Percentiles rank a stretch among this genome's conserved stretches.
Evolutionary conservation across 2,888 invertebrate genomes (phyloP).

Genomic region (Sipunculus nudus): DNA sequence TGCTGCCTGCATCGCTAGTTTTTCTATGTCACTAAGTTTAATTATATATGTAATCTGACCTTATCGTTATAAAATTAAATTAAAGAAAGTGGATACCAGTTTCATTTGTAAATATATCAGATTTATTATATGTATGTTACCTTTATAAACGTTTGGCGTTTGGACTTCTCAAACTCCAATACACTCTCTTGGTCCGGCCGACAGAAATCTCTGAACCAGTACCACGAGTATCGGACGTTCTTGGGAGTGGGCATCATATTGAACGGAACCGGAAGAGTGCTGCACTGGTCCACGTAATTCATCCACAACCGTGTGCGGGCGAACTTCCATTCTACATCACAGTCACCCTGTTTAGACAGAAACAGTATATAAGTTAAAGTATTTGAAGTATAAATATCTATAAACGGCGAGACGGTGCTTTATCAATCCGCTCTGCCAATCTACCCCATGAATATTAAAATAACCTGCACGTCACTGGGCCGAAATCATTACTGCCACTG

Average conservation of each 20-base stretch:
- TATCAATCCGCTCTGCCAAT: no score
- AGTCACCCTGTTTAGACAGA: constrained; percentile 65
- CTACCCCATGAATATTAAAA: no score
- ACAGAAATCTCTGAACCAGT: constrained; percentile 44
- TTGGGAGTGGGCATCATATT: constrained; percentile 72
- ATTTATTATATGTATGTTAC: constrained; percentile 34
- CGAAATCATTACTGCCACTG: no score
- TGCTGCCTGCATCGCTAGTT: no score
- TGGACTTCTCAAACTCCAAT: constrained; percentile 47
- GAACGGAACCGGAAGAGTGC: constrained; percentile 76
- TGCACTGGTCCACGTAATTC: constrained; percentile 77
- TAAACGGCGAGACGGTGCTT: no score
- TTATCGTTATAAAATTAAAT: neutral
- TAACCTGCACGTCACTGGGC: no score
- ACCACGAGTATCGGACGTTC: constrained; percentile 56
- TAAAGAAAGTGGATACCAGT: neutral
- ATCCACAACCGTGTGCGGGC: constrained; percentile 79
- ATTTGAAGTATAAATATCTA: no score
- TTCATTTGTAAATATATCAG: neutral
- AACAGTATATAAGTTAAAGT: no score
- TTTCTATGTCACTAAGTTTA: no score
- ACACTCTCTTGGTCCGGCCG: constrained; percentile 43
- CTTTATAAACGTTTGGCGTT: constrained; percentile 63
- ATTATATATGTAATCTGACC: neutral
- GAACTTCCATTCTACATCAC: constrained; percentile 80